These are phyloP conservation scores for Clistopyga incitator DNA, from an alignment of 2,888 invertebrate species.

Conservation along the genomic window DNA sequence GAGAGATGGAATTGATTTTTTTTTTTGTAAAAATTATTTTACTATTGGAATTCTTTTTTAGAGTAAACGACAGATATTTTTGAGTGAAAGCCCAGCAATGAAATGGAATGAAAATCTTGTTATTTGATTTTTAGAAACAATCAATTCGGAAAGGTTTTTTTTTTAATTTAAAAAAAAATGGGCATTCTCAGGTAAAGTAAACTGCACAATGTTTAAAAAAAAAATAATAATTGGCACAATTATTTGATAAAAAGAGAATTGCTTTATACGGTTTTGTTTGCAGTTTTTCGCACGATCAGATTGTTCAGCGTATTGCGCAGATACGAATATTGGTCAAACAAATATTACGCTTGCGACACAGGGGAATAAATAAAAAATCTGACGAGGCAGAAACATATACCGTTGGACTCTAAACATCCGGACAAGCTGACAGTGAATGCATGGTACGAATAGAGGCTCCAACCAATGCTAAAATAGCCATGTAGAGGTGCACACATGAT, in stretches of 20 bases:
- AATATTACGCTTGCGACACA: neutral
- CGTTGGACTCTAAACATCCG: neutral
- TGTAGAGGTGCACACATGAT: neutral
- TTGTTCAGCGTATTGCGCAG: neutral
- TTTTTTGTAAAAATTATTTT: too few relatives aligned
- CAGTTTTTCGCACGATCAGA: neutral
- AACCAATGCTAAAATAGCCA: conserved; percentile 21
- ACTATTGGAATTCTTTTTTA: too few relatives aligned
- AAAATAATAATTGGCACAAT: neutral
- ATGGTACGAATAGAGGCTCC: neutral
- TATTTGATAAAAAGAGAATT: too few relatives aligned
- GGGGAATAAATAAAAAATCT: neutral
- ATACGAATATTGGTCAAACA: neutral
- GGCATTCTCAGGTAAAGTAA: too few relatives aligned
- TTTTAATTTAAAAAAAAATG: too few relatives aligned
- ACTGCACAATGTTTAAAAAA: too few relatives aligned
- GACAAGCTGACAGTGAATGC: neutral
- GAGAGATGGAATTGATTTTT: too few relatives aligned
- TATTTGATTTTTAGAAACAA: too few relatives aligned
- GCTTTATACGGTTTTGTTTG: neutral
- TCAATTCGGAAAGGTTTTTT: too few relatives aligned
- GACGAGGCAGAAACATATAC: neutral
- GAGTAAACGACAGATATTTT: too few relatives aligned
- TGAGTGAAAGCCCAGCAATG: too few relatives aligned
- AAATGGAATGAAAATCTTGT: too few relatives aligned